Base-by-base conservation (phyloP, 2,888 invertebrate genomes). In the Drosophila niveifrons region DNA sequence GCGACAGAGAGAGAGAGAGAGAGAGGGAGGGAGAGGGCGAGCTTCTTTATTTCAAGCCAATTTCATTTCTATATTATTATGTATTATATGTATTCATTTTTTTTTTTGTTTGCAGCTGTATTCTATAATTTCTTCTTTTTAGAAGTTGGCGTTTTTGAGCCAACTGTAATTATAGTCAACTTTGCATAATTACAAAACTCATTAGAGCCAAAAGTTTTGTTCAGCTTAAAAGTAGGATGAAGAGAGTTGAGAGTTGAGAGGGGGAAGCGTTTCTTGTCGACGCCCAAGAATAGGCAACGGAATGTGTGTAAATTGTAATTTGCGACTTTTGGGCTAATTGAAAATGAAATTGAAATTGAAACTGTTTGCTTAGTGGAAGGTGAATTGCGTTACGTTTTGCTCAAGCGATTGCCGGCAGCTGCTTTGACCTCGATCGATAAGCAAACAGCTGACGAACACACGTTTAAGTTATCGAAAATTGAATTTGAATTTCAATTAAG, bases 111-210 rank as follows among this genome's bases (percentile, higher is more conserved):
- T n/a, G n/a, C n/a, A n/a, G 8, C 7, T 48, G 15, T 13, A 34
- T 47, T 46, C n/a, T 59, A 36, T 55, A 23, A 62, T 66, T 80
- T 59, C 41, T 41, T 51, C 51, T 69, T 52, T 29, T 28, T 23
- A 23, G 17, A 29, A 61, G 52, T 52, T 44, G 31, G 52, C 18
- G 13, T 23, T 31, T 64, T 72, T 39, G 44, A 53, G 63, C 61
- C 51, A 47, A 61, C 56, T 52, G 65, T 68, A 75, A 67, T 78
- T 73, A 67, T 68, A 66, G 65, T 81, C 52, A 76, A 82, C 68
- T 82, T 82, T 80, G 80, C 78, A 75, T 82, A 85, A 85, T 82
- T 81, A 79, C 85, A 72, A 84, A 84, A 82, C 81, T 84, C 85
- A 81, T 81, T 82, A 82, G 65, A 47, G 76, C 29, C 43, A 34